A percentile compares a stretch with the other conserved stretches of the same genome.
phyloP scores from a whole-genome alignment of 2,888 invertebrate genomes.

The Cancer borealis region DNA sequence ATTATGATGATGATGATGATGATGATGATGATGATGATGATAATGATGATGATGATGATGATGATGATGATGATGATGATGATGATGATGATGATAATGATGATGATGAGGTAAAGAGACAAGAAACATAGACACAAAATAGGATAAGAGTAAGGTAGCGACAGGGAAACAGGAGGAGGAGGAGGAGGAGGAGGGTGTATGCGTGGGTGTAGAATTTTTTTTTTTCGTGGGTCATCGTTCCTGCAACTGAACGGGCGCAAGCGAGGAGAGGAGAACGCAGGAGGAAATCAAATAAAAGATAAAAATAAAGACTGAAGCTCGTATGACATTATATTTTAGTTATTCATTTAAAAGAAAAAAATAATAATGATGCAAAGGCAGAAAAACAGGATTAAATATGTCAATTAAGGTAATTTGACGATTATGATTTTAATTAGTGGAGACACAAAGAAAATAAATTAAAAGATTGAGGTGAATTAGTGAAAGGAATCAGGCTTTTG shows the following conservation, averaged over 20 bases:
- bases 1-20: no score
- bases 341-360: neutral
- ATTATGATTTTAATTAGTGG: neutral
- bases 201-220: neutral
- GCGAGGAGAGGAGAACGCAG: neutral
- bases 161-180: neutral
- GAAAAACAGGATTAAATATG: neutral
- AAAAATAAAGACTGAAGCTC: neutral
- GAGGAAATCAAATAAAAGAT: neutral
- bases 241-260: neutral
- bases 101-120: neutral
- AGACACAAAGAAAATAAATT: neutral
- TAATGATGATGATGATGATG: neutral
- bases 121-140: neutral
- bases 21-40: neutral
- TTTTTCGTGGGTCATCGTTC: neutral
- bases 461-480: neutral
- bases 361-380: neutral
- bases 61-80: neutral
- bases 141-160: neutral
- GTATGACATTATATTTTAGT: neutral
- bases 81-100: neutral
- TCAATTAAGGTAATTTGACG: conserved; percentile 14
- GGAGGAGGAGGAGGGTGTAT: neutral
- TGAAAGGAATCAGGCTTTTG: neutral